phyloP scores from a whole-genome alignment of 2,797 vertebrate species.

The Gymnoscopelus braueri region DNA sequence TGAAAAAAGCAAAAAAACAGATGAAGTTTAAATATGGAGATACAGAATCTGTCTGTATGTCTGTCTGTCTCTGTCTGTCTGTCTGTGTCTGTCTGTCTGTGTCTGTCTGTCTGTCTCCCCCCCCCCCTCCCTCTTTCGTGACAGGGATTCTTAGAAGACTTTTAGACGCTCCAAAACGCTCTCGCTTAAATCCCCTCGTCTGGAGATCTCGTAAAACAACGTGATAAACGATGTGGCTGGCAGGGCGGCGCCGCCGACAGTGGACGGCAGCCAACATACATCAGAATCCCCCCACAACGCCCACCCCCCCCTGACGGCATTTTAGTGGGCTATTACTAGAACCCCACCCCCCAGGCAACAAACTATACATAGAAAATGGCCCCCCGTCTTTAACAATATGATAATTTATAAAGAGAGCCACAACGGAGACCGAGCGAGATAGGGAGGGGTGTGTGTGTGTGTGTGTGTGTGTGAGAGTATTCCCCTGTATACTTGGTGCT shows the following conservation, averaged over 20 bases:
- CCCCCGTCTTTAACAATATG: slow-evolving; percentile 61
- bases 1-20: too few species aligned
- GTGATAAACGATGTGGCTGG: slow-evolving; percentile 67
- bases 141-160: slow-evolving; percentile 55
- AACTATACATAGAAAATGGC: slow-evolving; percentile 75
- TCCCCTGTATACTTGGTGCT: slow-evolving; percentile 65
- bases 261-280: slow-evolving; percentile 71
- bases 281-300: slow-evolving; percentile 66
- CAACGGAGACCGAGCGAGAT: slow-evolving; percentile 59
- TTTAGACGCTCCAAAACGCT: slow-evolving; percentile 58
- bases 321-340: slow-evolving; percentile 65
- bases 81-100: too few species aligned
- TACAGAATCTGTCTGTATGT: too few species aligned
- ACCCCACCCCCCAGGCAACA: slow-evolving; percentile 66
- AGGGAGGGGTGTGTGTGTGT: too few species aligned
- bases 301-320: slow-evolving; percentile 51
- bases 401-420: slow-evolving; percentile 73
- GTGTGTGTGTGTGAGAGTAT: slow-evolving; percentile 34
- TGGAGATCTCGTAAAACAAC: slow-evolving; percentile 70
- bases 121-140: slow-evolving; percentile 28
- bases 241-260: slow-evolving; percentile 68
- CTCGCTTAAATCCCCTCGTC: slow-evolving; percentile 75
- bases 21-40: too few species aligned
- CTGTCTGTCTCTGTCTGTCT: too few species aligned
- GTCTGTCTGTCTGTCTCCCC: too few species aligned